Conservation (phyloP, 2,797 vertebrate genomes). For the Cyprinodon diabolis region DNA sequence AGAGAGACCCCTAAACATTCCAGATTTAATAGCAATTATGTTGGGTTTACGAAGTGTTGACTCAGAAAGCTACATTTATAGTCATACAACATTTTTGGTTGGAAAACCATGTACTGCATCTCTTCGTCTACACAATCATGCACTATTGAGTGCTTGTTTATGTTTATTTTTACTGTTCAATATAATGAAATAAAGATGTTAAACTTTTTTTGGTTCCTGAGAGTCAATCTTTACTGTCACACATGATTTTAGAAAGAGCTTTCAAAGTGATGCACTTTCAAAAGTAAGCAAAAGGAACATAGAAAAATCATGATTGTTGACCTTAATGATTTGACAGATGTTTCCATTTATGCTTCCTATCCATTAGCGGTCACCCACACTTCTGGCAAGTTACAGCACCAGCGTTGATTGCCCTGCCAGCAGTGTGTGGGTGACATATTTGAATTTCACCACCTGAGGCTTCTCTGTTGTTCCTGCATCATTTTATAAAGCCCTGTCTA, state of each 20-base stretch:
- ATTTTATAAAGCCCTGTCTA: conserved; percentile 15
- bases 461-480: conserved; percentile 44
- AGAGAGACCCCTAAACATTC: no score
- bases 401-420: conserved; percentile 30
- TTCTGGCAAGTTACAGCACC: conserved; percentile 42
- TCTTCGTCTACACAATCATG: background rate
- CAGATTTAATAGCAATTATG: no score
- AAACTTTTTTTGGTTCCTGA: background rate
- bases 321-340: conserved; percentile 15
- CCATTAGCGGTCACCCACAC: conserved; percentile 52
- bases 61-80: no score
- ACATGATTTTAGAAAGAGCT: background rate
- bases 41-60: no score
- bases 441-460: conserved; percentile 66
- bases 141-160: background rate
- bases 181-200: background rate
- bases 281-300: background rate
- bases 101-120: background rate
- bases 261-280: background rate
- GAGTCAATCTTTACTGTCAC: background rate
- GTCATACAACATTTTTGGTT: no score
- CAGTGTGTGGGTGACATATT: conserved; percentile 52
- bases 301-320: conserved; percentile 6
- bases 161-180: background rate
- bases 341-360: conserved; percentile 47